Percentiles rank a stretch among this genome's conserved stretches.
phyloP scores from a whole-genome alignment of 2,797 vertebrate genomes.

The Gallinago solitaria region DNA sequence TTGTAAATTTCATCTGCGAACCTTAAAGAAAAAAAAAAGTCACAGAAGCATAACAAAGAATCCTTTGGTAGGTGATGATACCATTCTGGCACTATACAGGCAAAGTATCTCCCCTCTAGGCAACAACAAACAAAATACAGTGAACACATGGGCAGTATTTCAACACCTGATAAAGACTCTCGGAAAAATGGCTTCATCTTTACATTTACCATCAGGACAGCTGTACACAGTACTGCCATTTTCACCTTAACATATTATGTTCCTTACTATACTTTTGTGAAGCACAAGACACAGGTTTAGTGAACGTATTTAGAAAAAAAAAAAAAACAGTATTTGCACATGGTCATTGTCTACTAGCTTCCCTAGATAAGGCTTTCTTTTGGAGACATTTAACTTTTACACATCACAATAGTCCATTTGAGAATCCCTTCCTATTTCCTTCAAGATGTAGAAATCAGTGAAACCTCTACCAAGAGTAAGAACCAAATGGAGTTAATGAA shows the following conservation, averaged over 20 bases:
- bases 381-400: not conserved
- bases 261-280: not conserved
- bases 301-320: not conserved
- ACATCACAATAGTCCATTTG: not conserved
- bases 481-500: not conserved
- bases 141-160: not conserved
- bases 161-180: not conserved
- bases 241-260: not conserved
- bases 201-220: not conserved
- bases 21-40: not conserved
- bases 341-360: not conserved
- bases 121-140: not conserved
- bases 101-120: not conserved
- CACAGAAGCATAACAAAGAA: not conserved
- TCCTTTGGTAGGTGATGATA: not conserved
- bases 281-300: not conserved
- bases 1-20: constrained; percentile 4
- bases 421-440: not conserved
- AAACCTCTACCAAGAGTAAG: not conserved
- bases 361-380: not conserved
- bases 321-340: not conserved
- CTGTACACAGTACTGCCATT: not conserved
- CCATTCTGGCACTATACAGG: not conserved
- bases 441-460: not conserved
- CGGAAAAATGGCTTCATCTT: not conserved